These are phyloP conservation scores for Scartelaos histophorus DNA, from an alignment of 2,113 vertebrate genomes.

Conservation along the genomic window DNA sequence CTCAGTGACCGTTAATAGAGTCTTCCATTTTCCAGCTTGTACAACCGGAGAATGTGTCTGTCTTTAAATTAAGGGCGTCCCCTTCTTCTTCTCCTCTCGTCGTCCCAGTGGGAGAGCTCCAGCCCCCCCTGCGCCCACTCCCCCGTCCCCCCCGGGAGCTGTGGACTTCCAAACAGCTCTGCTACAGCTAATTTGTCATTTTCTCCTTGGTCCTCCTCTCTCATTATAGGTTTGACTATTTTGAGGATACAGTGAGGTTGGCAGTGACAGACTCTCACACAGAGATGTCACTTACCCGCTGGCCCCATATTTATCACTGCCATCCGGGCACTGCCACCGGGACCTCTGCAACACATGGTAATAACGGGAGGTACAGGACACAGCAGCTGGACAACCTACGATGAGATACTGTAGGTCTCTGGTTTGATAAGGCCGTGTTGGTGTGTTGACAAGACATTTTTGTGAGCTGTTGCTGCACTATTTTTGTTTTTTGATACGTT, in stretches of 20 bases:
- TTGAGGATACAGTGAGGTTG: not conserved
- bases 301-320: constrained; percentile 21
- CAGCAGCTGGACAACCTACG: not conserved
- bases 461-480: too few species aligned
- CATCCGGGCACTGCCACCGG: not conserved
- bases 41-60: not conserved
- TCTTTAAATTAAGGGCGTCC: not conserved
- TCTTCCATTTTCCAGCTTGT: not conserved
- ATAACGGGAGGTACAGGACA: not conserved
- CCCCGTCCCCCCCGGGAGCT: constrained; percentile 3
- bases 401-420: not conserved
- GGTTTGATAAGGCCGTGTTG: not conserved
- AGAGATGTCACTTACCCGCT: constrained; percentile 18
- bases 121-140: not conserved
- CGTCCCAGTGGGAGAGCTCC: constrained; percentile 15
- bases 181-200: constrained; percentile 21
- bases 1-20: not conserved
- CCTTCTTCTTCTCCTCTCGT: not conserved
- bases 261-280: constrained; percentile 13
- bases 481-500: too few species aligned
- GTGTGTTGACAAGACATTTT: not conserved
- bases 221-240: constrained; percentile 26
- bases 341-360: constrained; percentile 6
- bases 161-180: not conserved
- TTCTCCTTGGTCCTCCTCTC: constrained; percentile 11